These are phyloP conservation scores for Volucella zonaria DNA, from an alignment of 2,888 invertebrate species.

Conservation along the genomic window DNA sequence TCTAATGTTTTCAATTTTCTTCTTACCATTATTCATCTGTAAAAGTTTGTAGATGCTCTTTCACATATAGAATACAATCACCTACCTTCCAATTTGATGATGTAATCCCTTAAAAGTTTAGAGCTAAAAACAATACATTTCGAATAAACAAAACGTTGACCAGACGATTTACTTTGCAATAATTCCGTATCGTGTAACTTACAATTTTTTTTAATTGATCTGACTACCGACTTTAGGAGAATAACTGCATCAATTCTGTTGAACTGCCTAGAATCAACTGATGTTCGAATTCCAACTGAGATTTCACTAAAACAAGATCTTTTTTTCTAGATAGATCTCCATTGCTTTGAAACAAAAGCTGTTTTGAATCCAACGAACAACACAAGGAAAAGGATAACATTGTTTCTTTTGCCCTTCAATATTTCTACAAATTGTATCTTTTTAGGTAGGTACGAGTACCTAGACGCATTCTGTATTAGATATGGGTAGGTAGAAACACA, in stretches of 20 bases:
- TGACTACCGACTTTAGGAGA: no score
- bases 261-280: not conserved
- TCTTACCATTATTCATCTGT: not conserved
- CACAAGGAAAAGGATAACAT: not conserved
- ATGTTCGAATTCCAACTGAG: not conserved
- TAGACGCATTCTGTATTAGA: not conserved
- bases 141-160: not conserved
- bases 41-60: no score
- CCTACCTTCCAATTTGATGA: not conserved
- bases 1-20: no score
- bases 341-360: not conserved
- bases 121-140: not conserved
- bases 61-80: no score
- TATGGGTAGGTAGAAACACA: conserved; percentile 1
- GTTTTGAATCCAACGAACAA: not conserved
- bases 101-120: conserved; percentile 1
- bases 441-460: no score
- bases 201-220: not conserved
- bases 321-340: no score
- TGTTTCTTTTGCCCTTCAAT: not conserved
- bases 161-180: not conserved
- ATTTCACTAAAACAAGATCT: no score
- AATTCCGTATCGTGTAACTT: not conserved
- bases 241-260: not conserved
- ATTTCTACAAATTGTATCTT: no score